A percentile compares a stretch with the other conserved stretches of the same genome.
Evolutionary conservation across 2,888 invertebrate species (phyloP).

Genomic region (Sericinus montela): DNA sequence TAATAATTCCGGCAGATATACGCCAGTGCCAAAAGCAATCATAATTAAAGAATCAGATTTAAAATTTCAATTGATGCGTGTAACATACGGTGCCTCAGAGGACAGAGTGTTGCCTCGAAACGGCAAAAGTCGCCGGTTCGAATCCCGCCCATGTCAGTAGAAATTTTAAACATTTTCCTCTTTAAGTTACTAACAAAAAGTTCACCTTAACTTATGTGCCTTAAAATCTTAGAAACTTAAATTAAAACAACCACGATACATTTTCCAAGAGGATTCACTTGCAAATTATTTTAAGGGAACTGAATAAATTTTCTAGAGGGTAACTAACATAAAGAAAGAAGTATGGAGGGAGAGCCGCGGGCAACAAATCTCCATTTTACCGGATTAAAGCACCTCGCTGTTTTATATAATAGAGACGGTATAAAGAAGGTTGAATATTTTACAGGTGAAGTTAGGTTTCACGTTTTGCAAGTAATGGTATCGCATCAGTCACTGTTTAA

Average conservation of each 20-base stretch:
- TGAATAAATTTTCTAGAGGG: constrained; percentile 49
- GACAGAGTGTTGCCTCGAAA: too few relatives aligned
- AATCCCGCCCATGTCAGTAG: too few relatives aligned
- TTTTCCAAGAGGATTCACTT: constrained; percentile 26
- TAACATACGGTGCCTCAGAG: too few relatives aligned
- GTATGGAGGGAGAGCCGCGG: constrained; percentile 41
- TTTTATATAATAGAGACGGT: constrained; percentile 51
- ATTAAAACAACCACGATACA: constrained; percentile 16
- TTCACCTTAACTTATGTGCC: too few relatives aligned
- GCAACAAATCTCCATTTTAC: constrained; percentile 64
- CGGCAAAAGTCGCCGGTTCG: too few relatives aligned
- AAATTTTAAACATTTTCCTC: too few relatives aligned
- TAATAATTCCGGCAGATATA: too few relatives aligned
- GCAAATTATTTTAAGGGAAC: constrained; percentile 41
- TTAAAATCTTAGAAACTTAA: too few relatives aligned
- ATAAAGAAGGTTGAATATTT: constrained; percentile 46
- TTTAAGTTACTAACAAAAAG: too few relatives aligned
- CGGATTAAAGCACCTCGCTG: constrained; percentile 58
- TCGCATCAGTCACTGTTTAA: constrained; percentile 19
- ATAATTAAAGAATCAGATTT: too few relatives aligned
- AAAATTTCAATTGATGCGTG: too few relatives aligned
- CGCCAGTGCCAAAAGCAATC: too few relatives aligned
- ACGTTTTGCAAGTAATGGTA: constrained; percentile 22
- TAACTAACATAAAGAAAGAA: constrained; percentile 53
- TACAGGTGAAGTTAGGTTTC: constrained; percentile 35